Percentiles rank a stretch among this genome's conserved stretches.
Evolutionary conservation across 2,113 vertebrate species (phyloP).

Genomic region (Amphiprion ocellaris): DNA sequence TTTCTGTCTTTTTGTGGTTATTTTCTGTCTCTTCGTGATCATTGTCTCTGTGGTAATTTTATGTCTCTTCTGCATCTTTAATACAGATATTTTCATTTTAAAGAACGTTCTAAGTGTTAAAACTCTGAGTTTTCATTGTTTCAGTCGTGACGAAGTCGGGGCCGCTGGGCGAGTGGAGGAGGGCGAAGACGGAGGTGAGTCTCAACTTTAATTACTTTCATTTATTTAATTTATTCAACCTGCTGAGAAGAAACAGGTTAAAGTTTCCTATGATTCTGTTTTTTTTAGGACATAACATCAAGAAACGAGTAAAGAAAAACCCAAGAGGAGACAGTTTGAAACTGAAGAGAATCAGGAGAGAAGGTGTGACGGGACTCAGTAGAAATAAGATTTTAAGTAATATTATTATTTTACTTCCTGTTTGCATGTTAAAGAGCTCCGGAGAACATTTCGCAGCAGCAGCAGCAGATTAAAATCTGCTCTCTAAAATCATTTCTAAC

Average conservation of each 20-base stretch:
- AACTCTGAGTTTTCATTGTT: neutral
- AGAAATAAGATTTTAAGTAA: neutral
- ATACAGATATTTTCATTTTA: too few species aligned
- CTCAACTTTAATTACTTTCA: fast-evolving
- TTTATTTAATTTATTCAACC: too few species aligned
- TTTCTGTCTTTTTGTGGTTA: too few species aligned
- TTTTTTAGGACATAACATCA: conserved; percentile 83
- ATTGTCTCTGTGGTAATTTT: too few species aligned
- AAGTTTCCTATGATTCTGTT: too few species aligned
- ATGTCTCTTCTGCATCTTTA: too few species aligned
- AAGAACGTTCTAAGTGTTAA: too few species aligned
- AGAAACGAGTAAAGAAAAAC: conserved; percentile 76
- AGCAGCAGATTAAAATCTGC: neutral
- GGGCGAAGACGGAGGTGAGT: conserved; percentile 83
- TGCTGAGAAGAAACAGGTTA: too few species aligned
- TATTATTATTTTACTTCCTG: neutral
- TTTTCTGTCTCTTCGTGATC: too few species aligned
- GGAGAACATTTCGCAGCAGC: conserved; percentile 27
- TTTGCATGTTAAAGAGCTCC: conserved; percentile 51
- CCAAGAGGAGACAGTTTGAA: neutral
- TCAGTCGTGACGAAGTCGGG: conserved; percentile 76
- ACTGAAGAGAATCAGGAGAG: neutral
- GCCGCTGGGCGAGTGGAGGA: conserved; percentile 67
- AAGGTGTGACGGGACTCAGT: neutral
- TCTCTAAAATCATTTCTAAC: neutral